Conservation (phyloP, 2,113 vertebrate genomes). For the Anguilla japonica region DNA sequence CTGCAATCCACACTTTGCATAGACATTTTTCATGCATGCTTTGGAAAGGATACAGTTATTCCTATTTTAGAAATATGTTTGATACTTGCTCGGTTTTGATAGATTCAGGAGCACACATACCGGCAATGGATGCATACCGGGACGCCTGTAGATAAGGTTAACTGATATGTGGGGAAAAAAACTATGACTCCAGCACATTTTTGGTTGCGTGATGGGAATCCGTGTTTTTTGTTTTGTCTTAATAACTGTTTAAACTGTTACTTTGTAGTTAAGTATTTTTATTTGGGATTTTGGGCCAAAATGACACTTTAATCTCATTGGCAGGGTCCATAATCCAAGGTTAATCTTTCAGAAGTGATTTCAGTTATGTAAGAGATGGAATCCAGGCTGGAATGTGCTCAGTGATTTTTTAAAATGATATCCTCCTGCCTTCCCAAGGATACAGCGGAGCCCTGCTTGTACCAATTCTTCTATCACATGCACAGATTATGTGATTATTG, state of each 20-base stretch:
- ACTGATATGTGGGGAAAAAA: not conserved
- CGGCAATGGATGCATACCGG: not conserved
- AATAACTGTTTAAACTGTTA: not conserved
- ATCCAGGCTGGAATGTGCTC: not conserved
- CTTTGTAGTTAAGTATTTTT: not conserved
- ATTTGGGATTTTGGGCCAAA: not conserved
- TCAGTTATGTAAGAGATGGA: not conserved
- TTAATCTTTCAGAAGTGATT: not conserved
- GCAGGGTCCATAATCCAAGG: not conserved
- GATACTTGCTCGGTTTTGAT: not conserved
- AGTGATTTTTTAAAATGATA: not conserved
- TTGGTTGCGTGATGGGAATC: not conserved
- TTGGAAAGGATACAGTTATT: not conserved
- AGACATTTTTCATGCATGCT: not conserved
- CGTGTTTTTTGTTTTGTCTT: not conserved
- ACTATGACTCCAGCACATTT: not conserved
- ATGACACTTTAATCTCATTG: not conserved
- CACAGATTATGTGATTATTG: not conserved
- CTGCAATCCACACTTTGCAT: not conserved
- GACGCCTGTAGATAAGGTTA: not conserved
- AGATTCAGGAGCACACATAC: not conserved
- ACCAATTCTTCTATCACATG: not conserved
- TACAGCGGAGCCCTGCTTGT: not conserved
- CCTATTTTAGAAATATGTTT: not conserved
- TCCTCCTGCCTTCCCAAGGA: not conserved